Conservation (phyloP, 2,113 vertebrate species). For the Pongo pygmaeus region DNA sequence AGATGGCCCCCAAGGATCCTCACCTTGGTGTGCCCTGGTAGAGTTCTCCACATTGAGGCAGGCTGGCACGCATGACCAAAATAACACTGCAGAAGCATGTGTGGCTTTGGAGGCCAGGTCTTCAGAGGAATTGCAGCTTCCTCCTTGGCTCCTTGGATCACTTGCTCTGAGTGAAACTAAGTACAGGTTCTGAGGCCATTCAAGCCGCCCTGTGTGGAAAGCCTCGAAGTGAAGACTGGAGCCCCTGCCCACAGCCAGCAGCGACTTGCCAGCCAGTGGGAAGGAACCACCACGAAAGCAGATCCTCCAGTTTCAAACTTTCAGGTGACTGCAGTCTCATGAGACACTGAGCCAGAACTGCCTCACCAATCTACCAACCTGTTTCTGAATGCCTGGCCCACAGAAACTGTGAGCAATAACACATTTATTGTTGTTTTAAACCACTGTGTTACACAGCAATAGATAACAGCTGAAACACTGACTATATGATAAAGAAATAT, state of each 20-base stretch:
- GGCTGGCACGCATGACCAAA: not conserved
- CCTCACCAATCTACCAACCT: not conserved
- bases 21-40: not conserved
- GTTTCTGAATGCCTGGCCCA: not conserved
- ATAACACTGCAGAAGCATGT: not conserved
- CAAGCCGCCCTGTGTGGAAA: not conserved
- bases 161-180: not conserved
- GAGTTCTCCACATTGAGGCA: not conserved
- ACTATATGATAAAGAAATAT: slow-evolving; percentile 6
- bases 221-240: not conserved
- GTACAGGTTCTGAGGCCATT: not conserved
- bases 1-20: not conserved
- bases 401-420: not conserved
- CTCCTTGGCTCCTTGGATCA: not conserved
- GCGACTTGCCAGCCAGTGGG: not conserved
- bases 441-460: not conserved
- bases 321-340: not conserved
- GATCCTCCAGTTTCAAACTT: not conserved
- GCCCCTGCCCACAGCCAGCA: not conserved
- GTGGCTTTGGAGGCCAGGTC: not conserved
- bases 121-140: not conserved
- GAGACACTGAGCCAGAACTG: not conserved
- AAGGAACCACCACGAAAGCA: not conserved
- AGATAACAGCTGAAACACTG: not conserved
- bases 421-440: not conserved